phyloP scores from a whole-genome alignment of 2,888 invertebrate genomes.

The Melanostoma mellinum region DNA sequence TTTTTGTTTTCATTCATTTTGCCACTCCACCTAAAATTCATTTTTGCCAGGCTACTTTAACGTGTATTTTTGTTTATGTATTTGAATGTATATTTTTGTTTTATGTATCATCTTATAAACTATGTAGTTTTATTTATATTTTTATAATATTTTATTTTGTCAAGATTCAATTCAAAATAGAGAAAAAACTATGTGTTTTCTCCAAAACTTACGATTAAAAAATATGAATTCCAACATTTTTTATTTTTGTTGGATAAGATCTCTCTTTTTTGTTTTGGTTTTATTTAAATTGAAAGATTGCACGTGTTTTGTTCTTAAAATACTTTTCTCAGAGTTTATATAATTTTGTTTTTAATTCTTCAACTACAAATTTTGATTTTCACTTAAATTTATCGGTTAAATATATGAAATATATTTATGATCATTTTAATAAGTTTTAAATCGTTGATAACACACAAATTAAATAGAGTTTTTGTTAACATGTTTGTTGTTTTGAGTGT shows the following conservation, averaged over 20 bases:
- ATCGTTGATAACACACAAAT: slow-evolving; percentile 70
- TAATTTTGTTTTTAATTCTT: slow-evolving; percentile 2
- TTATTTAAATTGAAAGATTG: slow-evolving; percentile 33
- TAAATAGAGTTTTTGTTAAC: slow-evolving; percentile 62
- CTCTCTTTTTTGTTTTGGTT: slow-evolving; percentile 4
- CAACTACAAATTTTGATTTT: slow-evolving; percentile 48
- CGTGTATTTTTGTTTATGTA: slow-evolving; percentile 65
- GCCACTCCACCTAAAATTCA: slow-evolving; percentile 70
- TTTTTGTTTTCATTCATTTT: slow-evolving; percentile 64
- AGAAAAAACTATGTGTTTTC: slow-evolving; percentile 21
- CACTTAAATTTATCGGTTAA: slow-evolving; percentile 59
- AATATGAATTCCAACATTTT: slow-evolving; percentile 11
- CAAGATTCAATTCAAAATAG: slow-evolving; percentile 18
- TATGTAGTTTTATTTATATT: neutral
- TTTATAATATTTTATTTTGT: slow-evolving; percentile 10
- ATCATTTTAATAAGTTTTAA: slow-evolving; percentile 43
- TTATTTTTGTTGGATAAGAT: slow-evolving; percentile 26
- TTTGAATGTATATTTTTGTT: slow-evolving; percentile 47
- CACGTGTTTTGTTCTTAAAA: slow-evolving; percentile 36
- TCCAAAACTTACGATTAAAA: slow-evolving; percentile 23
- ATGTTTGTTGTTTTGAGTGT: slow-evolving; percentile 35
- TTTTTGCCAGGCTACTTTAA: slow-evolving; percentile 72
- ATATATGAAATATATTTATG: slow-evolving; percentile 11
- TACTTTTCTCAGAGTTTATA: slow-evolving; percentile 18
- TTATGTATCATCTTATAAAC: slow-evolving; percentile 29